These are phyloP conservation scores for Pipra filicauda DNA, from an alignment of 2,113 vertebrate species.

Conservation along the genomic window DNA sequence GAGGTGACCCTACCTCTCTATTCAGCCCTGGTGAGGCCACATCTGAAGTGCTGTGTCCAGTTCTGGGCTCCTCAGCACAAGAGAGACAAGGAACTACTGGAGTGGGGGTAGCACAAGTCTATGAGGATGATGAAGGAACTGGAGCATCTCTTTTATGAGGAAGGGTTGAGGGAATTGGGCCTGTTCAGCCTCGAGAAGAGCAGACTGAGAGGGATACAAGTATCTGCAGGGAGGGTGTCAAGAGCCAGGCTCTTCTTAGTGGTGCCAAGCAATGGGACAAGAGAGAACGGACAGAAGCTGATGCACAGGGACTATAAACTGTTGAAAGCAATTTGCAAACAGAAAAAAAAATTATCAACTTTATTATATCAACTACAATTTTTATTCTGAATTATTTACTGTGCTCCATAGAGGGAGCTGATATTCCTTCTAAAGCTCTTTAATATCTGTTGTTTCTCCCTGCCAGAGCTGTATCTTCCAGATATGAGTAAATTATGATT, in stretches of 20 bases:
- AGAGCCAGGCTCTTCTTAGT: neutral
- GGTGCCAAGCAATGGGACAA: neutral
- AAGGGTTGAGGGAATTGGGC: neutral
- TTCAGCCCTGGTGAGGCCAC: neutral
- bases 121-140: too few relatives aligned
- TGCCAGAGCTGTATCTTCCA: neutral
- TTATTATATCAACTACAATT: neutral
- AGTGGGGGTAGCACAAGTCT: neutral
- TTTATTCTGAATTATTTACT: neutral
- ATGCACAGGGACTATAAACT: neutral
- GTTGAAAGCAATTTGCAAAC: neutral
- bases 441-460: neutral
- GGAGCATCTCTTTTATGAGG: neutral
- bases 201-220: neutral
- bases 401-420: constrained; percentile 13
- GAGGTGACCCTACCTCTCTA: neutral
- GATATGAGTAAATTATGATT: neutral
- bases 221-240: neutral
- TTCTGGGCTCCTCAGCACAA: neutral
- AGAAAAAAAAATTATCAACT: neutral
- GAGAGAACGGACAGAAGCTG: neutral
- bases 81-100: neutral
- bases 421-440: neutral
- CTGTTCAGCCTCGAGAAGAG: neutral
- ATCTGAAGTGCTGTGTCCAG: neutral